These are phyloP conservation scores for Empidonax alnorum DNA, from an alignment of 2,113 vertebrate genomes.

Conservation along the genomic window DNA sequence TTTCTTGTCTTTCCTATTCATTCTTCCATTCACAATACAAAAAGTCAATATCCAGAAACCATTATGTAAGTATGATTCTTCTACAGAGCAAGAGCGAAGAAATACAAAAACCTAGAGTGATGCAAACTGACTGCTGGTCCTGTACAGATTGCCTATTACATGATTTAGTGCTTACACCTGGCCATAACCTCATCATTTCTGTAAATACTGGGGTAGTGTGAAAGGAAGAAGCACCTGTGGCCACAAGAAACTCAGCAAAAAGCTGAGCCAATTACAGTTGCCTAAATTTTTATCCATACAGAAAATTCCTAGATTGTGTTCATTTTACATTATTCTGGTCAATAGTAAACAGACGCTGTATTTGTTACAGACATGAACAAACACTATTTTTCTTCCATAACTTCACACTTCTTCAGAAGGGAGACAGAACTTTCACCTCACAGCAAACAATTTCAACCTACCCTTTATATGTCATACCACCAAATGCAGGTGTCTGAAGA, in stretches of 20 bases:
- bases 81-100: neutral
- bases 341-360: neutral
- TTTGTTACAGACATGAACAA: neutral
- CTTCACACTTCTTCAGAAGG: neutral
- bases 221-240: neutral
- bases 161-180: neutral
- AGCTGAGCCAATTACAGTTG: neutral
- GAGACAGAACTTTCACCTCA: neutral
- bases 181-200: neutral
- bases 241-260: neutral
- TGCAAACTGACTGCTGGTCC: neutral
- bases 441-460: neutral
- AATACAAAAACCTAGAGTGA: neutral
- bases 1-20: neutral
- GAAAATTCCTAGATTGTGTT: neutral
- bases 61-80: neutral
- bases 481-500: neutral
- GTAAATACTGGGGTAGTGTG: fast-evolving
- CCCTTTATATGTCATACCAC: neutral
- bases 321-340: neutral
- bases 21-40: neutral
- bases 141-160: neutral
- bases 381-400: neutral
- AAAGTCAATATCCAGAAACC: neutral
- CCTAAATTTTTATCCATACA: neutral